Evolutionary conservation across 2,888 invertebrate species (phyloP).

Genomic region (Petrolisthes manimaculis): DNA sequence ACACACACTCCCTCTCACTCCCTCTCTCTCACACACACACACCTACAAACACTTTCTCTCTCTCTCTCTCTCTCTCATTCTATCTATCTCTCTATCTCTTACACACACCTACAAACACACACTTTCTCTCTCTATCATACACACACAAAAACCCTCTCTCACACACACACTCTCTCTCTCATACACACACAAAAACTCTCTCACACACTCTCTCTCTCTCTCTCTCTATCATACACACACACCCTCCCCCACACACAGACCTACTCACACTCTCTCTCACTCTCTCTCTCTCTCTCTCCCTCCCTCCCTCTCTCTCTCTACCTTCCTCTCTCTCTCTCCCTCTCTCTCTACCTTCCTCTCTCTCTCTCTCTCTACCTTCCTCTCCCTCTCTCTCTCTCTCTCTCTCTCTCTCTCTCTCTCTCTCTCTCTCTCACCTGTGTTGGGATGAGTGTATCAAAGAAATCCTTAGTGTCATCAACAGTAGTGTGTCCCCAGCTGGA

Average conservation of each 20-base stretch:
- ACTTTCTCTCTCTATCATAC: no score
- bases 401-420: neutral
- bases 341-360: neutral
- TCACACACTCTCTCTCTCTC: neutral
- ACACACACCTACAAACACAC: no score
- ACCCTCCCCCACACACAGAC: no score
- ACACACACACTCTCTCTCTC: neutral
- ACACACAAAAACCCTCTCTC: no score
- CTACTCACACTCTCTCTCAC: neutral
- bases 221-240: neutral
- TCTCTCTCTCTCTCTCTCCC: neutral
- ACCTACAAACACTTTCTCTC: no score
- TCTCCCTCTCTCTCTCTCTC: neutral
- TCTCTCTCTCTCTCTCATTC: no score
- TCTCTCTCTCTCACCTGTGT: neutral
- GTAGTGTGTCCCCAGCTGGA: no score
- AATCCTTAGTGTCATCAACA: no score
- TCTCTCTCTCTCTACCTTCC: neutral
- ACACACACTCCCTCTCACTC: no score
- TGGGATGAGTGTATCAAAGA: neutral
- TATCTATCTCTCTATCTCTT: no score
- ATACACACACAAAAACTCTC: neutral
- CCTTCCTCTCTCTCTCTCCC: neutral
- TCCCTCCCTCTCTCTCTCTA: neutral
- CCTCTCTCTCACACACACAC: no score